Percentiles rank a stretch among this genome's conserved stretches.
Evolutionary conservation across 2,113 vertebrate genomes (phyloP).

Genomic region (Oreotragus oreotragus): DNA sequence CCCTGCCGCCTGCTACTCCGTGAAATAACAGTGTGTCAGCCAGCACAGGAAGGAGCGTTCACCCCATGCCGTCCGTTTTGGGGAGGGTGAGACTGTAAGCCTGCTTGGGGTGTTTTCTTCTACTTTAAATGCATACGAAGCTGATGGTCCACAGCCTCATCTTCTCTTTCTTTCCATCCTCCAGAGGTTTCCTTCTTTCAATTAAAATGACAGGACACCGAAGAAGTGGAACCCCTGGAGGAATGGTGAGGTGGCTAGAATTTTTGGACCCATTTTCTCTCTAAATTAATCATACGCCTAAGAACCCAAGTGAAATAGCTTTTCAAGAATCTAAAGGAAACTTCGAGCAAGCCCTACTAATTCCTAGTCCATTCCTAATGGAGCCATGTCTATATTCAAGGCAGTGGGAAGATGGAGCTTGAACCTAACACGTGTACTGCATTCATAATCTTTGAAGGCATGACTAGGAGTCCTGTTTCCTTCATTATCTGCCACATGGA

Average conservation of each 20-base stretch:
- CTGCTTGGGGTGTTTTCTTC: neutral
- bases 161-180: neutral
- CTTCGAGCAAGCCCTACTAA: neutral
- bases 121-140: neutral
- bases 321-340: neutral
- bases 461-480: neutral
- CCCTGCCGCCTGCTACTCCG: neutral
- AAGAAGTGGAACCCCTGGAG: neutral
- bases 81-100: neutral
- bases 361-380: neutral
- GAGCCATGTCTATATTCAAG: neutral
- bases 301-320: neutral
- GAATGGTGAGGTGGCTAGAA: neutral
- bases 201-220: neutral
- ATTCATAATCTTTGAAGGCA: neutral
- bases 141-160: neutral
- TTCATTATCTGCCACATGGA: neutral
- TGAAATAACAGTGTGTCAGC: neutral
- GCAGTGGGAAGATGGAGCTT: neutral
- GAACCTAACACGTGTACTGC: neutral
- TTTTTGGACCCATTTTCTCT: neutral
- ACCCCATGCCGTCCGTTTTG: fast-evolving
- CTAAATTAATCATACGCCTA: neutral
- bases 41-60: neutral
- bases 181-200: neutral